These are phyloP conservation scores for Diarsia mendica DNA, from an alignment of 2,888 invertebrate genomes.

Conservation along the genomic window DNA sequence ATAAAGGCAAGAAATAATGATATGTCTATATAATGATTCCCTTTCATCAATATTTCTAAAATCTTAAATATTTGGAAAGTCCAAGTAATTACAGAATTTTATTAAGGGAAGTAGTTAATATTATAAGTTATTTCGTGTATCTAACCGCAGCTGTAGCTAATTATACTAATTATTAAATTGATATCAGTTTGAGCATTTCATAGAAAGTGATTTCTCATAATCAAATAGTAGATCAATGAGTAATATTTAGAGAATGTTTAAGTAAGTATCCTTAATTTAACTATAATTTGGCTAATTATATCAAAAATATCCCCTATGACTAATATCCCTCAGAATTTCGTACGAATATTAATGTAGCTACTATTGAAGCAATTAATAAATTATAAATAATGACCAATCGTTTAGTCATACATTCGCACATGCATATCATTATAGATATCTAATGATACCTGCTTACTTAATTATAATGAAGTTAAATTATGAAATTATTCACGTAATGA, in stretches of 20 bases:
- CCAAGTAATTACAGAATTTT: not conserved
- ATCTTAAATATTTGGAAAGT: not conserved
- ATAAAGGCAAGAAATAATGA: not conserved
- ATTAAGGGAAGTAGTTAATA: not conserved
- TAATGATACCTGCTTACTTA: constrained; percentile 25
- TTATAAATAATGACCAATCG: constrained; percentile 16
- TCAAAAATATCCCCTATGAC: constrained; percentile 13
- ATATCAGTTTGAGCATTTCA: not conserved
- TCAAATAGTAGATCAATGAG: not conserved
- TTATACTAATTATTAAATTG: not conserved
- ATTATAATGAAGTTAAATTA: constrained; percentile 18
- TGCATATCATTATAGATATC: constrained; percentile 5
- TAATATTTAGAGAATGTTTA: constrained; percentile 11
- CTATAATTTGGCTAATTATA: constrained; percentile 13
- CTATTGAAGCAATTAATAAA: constrained; percentile 31
- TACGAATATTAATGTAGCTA: constrained; percentile 1
- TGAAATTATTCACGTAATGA: not conserved
- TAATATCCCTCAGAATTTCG: constrained; percentile 23
- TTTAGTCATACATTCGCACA: not conserved
- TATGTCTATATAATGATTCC: not conserved
- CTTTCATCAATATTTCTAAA: not conserved
- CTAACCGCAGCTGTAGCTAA: not conserved
- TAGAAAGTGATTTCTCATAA: constrained; percentile 5
- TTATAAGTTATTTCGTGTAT: not conserved
- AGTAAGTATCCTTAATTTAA: not conserved